Evolutionary conservation across 2,113 vertebrate genomes (phyloP).

Genomic region (Tricholaema leucomelas): DNA sequence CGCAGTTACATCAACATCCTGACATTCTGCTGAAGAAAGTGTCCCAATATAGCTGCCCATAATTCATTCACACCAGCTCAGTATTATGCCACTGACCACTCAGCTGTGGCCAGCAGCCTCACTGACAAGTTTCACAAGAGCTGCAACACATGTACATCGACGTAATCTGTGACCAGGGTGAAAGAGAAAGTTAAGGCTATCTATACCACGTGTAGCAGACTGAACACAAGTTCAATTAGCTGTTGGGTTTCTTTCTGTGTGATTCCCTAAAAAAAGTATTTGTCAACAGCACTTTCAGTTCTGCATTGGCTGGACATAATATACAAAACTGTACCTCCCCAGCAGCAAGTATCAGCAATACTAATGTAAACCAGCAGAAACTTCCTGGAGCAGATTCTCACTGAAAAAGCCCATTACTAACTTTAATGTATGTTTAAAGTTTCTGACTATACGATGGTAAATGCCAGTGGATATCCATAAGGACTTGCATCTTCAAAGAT

Average conservation of each 20-base stretch:
- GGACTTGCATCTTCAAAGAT: neutral
- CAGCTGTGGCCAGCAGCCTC: neutral
- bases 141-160: neutral
- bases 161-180: neutral
- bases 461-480: neutral
- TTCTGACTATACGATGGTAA: neutral
- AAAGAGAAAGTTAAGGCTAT: neutral
- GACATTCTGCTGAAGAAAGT: neutral
- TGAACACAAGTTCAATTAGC: rapidly evolving
- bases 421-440: neutral
- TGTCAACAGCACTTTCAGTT: neutral
- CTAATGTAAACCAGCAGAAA: neutral
- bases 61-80: neutral
- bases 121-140: neutral
- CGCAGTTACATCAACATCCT: neutral
- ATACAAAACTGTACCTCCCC: neutral
- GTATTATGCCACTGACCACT: neutral
- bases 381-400: neutral
- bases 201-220: neutral
- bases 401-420: neutral
- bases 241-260: neutral
- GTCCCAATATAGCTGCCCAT: neutral
- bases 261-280: neutral
- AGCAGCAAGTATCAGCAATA: neutral
- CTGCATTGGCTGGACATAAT: neutral